Evolutionary conservation across 2,113 vertebrate genomes (phyloP).

Genomic region (Mirza zaza): DNA sequence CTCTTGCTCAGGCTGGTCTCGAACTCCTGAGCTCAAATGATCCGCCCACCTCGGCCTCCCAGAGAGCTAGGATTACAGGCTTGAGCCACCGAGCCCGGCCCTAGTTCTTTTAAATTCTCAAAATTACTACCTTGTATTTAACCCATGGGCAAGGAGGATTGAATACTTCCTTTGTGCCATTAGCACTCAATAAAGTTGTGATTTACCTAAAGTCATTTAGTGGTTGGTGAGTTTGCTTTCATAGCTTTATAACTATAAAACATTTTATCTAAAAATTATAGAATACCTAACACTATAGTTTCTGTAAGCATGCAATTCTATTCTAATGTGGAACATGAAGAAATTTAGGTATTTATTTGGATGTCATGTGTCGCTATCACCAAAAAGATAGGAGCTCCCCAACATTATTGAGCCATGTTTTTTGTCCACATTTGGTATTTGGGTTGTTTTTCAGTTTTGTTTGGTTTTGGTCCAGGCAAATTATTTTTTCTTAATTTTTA

Average conservation of each 20-base stretch:
- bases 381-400: background rate
- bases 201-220: constrained; percentile 13
- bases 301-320: background rate
- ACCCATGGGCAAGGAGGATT: background rate
- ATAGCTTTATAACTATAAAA: constrained; percentile 31
- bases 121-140: constrained; percentile 41
- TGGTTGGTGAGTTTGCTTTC: constrained; percentile 35
- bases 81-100: too few relatives aligned
- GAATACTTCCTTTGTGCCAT: constrained; percentile 19
- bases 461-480: constrained; percentile 8
- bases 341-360: background rate
- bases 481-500: constrained; percentile 39
- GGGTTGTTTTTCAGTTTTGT: background rate
- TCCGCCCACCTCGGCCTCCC: too few relatives aligned
- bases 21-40: too few relatives aligned
- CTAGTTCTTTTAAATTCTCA: constrained; percentile 4
- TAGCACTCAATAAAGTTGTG: background rate
- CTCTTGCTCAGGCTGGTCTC: too few relatives aligned
- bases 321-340: constrained; percentile 7
- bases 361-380: background rate
- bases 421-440: background rate
- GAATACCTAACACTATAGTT: background rate
- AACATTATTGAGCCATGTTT: background rate
- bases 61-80: too few relatives aligned
- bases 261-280: constrained; percentile 27